Evolutionary conservation across 2,113 vertebrate species (phyloP), one percentile per base, ranked within the genome.

Genomic region (Arvicanthis niloticus): DNA sequence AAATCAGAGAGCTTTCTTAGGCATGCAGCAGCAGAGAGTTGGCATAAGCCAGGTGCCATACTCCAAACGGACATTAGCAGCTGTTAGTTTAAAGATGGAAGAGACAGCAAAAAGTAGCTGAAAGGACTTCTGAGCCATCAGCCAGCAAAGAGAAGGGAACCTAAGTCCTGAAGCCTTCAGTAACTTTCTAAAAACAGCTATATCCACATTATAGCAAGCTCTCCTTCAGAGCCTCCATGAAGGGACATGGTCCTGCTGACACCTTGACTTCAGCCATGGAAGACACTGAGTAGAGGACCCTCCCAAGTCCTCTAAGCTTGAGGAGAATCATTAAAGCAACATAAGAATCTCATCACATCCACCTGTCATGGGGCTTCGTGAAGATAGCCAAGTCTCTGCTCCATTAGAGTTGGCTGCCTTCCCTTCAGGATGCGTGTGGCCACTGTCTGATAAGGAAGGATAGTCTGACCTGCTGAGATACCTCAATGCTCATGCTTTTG

Each of bases 61-160:
- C 34, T 29, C 13, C 8, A 40, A 67, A 60, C 40, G 45, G 29
- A 29, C 40, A 26, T 9, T 31, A 26, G 21, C 26, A 22, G 5
- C 21, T 91, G 88, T 68, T 67, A 68, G 73, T 31, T 48, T 53
- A 73, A 40, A 45, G 34, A 29, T 34, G 42, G 60, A 86, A 75
- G 8, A 37, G 65, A 12, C 1, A 19, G 0, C 2, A 0, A 1
- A 5, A 72, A 17, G 17, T 4, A 40, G 24, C 48, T 29, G 2
- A 68, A 62, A 19, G 31, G 29, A 15, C 19, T 58, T n/a, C 40
- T 73, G 26, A 78, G n/a, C 37, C 70, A 29, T 65, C 2, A 24
- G 10, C 22, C 60, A 82, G 12, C 7, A 9, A 92, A 40, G 76
- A 42, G 80, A 58, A 40, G 45, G 21, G 51, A 76, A 4, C 51